Evolutionary conservation across 2,888 invertebrate genomes (phyloP), one percentile per base, ranked within the genome.

Genomic region (Thereva nobilitata): DNA sequence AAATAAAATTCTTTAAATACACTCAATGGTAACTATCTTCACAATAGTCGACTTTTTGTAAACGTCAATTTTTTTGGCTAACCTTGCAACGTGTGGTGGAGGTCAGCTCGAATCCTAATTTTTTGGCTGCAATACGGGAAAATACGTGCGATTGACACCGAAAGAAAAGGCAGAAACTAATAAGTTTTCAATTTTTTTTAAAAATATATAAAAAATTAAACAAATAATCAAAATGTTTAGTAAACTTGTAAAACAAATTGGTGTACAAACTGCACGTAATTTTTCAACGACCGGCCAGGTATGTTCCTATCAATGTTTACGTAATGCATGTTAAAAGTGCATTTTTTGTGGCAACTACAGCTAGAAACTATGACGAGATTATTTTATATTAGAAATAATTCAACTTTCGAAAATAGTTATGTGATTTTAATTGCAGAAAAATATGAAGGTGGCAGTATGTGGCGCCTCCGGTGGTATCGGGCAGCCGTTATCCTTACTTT

Each of bases 391-490:
- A 23, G 23, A 2, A 23, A 23, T 23, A 23, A 23, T 23, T 23
- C 23, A 23, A 23, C 1, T 23, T 23, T 23, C 1, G 23, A 23
- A 2, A 34, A 49, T 40, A 10, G n/a, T 10, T 47, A 9, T 37
- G 9, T 8, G 7, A 42, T 44, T 44, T 9, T 49, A 70, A 66
- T 78, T 81, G 38, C 75, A 93, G 93, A 87, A 85, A 73, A 89
- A 92, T 84, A 89, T 87, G 76, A 95, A 96, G 87, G 97, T 99
- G 57, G 92, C 95, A 72, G 95, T 99, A 70, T 89, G 95, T 80
- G 99, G 99, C 65, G 98, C 97, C 1, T 88, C 92, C 74, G 99
- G 99, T 70, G 99, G 99, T 66, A 99, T 99, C 78, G 99, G 98
- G 3, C 97, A 99, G 82, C 97, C 98, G 7, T 82, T 99, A 74